Evolutionary conservation across 1,140 invertebrate genomes (phyloP).

Genomic region (Eupristina koningsbergeri): DNA sequence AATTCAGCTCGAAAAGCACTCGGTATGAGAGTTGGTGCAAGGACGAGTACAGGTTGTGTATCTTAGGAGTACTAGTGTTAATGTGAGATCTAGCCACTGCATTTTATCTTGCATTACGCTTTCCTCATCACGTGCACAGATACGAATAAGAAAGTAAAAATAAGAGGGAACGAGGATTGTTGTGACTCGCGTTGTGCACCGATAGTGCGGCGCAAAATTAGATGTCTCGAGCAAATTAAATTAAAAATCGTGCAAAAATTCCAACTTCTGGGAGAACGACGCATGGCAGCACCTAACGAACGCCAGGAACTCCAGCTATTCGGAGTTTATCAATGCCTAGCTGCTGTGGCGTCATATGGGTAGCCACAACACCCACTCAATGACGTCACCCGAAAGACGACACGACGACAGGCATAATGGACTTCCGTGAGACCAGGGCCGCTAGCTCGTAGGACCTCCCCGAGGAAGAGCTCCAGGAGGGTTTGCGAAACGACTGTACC

Average conservation of each 20-base stretch:
- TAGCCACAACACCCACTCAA: neutral
- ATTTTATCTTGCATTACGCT: neutral
- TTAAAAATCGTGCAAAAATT: too few relatives aligned
- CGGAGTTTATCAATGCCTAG: neutral
- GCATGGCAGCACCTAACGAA: neutral
- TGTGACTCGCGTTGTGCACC: too few relatives aligned
- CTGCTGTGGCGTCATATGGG: neutral
- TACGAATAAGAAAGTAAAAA: too few relatives aligned
- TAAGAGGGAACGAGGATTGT: too few relatives aligned
- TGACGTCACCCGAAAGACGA: neutral
- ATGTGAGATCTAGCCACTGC: neutral
- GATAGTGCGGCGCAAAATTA: too few relatives aligned
- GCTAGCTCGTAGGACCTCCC: too few relatives aligned
- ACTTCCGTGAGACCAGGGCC: neutral
- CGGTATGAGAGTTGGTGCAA: neutral
- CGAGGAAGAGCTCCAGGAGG: neutral
- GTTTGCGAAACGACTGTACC: slow-evolving; percentile 40
- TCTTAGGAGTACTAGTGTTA: neutral
- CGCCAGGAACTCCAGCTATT: neutral
- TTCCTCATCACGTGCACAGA: neutral
- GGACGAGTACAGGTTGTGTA: neutral
- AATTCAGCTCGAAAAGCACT: neutral
- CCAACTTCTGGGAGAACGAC: too few relatives aligned
- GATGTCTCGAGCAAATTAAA: too few relatives aligned
- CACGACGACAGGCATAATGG: neutral